These are phyloP conservation scores for Ibidorhyncha struthersii DNA, from an alignment of 2,113 vertebrate species.

Conservation along the genomic window DNA sequence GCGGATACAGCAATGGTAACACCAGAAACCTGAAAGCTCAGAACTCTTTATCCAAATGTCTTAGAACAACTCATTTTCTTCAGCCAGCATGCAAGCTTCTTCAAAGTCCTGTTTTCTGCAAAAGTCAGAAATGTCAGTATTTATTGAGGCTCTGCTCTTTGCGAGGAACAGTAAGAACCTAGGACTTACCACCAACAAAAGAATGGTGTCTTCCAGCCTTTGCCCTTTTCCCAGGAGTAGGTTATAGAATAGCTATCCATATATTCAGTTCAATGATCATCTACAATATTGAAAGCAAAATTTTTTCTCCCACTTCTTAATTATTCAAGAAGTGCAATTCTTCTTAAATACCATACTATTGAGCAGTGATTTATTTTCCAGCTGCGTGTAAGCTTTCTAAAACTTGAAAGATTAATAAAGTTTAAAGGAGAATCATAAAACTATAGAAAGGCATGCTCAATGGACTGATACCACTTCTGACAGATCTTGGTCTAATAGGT, in stretches of 20 bases:
- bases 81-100: neutral
- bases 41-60: neutral
- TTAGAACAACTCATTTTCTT: neutral
- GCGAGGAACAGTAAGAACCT: neutral
- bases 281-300: neutral
- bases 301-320: neutral
- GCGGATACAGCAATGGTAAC: neutral
- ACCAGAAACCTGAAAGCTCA: neutral
- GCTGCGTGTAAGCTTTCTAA: neutral
- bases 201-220: neutral
- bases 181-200: neutral
- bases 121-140: neutral
- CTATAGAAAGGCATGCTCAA: neutral
- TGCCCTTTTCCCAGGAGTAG: neutral
- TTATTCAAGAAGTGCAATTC: neutral
- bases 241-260: neutral
- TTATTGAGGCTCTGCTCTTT: neutral
- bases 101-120: neutral
- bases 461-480: neutral
- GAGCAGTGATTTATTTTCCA: slow-evolving; percentile 6
- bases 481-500: neutral
- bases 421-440: slow-evolving; percentile 37
- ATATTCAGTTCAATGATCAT: neutral
- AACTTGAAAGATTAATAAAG: neutral
- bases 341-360: neutral